A percentile compares a stretch with the other conserved stretches of the same genome.
phyloP scores from a whole-genome alignment of 2,797 vertebrate genomes.

The Aulostomus chinensis region DNA sequence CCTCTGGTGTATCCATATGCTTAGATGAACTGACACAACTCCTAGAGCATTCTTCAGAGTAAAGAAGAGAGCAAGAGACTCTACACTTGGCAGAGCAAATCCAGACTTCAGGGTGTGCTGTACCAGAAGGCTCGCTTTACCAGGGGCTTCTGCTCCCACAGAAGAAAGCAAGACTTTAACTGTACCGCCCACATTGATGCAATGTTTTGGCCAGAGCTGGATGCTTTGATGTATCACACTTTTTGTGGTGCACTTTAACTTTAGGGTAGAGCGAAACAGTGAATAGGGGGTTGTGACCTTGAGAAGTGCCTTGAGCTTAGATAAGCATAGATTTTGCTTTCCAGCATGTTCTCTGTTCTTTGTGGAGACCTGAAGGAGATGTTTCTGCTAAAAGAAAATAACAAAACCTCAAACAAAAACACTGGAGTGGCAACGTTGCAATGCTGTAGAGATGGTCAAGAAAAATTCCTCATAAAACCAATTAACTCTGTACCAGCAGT shows the following conservation, averaged over 20 bases:
- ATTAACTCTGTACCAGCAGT: conserved; percentile 32
- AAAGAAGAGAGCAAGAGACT: conserved; percentile 18
- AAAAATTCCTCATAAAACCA: conserved; percentile 33
- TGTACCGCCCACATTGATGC: conserved; percentile 56
- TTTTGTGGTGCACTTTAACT: conserved; percentile 38
- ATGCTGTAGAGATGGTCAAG: conserved; percentile 6
- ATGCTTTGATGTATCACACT: conserved; percentile 45
- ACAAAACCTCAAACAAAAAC: conserved; percentile 1
- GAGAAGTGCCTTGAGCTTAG: conserved; percentile 40
- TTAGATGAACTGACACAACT: conserved; percentile 59
- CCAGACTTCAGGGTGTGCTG: conserved; percentile 52
- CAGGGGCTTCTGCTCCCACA: conserved; percentile 57
- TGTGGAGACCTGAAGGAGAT: conserved; percentile 32
- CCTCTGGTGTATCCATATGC: conserved; percentile 30
- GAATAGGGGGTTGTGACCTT: conserved; percentile 46
- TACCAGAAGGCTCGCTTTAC: conserved; percentile 53
- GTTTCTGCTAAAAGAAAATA: conserved; percentile 12
- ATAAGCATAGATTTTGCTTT: conserved; percentile 35
- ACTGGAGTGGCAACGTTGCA: background rate
- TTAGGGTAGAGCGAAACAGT: conserved; percentile 34
- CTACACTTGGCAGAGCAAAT: conserved; percentile 49
- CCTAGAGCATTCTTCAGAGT: conserved; percentile 24
- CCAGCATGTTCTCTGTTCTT: conserved; percentile 6
- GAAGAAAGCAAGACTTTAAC: conserved; percentile 53
- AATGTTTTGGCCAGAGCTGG: conserved; percentile 46